Evolutionary conservation across 2,113 vertebrate genomes (phyloP).

Genomic region (Cyphomyrus discorhynchus): DNA sequence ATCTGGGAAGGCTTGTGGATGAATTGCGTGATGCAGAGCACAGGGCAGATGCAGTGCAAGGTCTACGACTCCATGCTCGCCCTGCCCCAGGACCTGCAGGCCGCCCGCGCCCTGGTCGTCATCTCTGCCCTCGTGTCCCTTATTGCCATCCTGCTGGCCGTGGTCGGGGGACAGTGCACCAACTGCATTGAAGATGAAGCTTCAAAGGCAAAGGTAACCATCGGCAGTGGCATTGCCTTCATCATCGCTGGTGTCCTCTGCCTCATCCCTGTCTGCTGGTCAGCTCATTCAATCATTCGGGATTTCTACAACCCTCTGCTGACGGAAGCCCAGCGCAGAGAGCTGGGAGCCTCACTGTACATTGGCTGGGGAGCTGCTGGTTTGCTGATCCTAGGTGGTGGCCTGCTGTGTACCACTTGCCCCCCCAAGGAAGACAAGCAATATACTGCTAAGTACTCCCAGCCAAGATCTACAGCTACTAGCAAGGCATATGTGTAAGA

Average conservation of each 20-base stretch:
- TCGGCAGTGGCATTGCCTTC: constrained; percentile 51
- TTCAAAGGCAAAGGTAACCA: constrained; percentile 54
- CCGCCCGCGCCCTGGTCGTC: constrained; percentile 76
- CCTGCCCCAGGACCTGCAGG: constrained; percentile 72
- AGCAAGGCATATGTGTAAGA: constrained; percentile 54
- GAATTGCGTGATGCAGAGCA: no score
- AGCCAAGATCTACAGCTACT: neutral
- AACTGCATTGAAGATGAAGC: constrained; percentile 75
- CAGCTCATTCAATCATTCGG: constrained; percentile 71
- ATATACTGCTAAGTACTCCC: constrained; percentile 46
- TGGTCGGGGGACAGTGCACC: constrained; percentile 86
- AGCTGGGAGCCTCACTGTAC: constrained; percentile 70
- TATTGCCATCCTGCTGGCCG: constrained; percentile 65
- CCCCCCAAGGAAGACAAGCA: constrained; percentile 29
- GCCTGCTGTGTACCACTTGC: constrained; percentile 79
- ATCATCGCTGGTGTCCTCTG: constrained; percentile 52
- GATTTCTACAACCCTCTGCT: no score
- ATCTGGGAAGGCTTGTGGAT: no score
- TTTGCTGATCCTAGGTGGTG: constrained; percentile 72
- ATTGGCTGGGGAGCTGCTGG: constrained; percentile 77
- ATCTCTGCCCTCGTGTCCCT: constrained; percentile 71
- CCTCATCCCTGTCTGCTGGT: constrained; percentile 72
- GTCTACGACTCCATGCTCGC: constrained; percentile 20
- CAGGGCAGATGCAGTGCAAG: no score
- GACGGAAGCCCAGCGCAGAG: no score